A percentile compares a stretch with the other conserved stretches of the same genome.
These are phyloP conservation scores for Gopherus flavomarginatus DNA, from an alignment of 2,113 vertebrate species.

Conservation along the genomic window DNA sequence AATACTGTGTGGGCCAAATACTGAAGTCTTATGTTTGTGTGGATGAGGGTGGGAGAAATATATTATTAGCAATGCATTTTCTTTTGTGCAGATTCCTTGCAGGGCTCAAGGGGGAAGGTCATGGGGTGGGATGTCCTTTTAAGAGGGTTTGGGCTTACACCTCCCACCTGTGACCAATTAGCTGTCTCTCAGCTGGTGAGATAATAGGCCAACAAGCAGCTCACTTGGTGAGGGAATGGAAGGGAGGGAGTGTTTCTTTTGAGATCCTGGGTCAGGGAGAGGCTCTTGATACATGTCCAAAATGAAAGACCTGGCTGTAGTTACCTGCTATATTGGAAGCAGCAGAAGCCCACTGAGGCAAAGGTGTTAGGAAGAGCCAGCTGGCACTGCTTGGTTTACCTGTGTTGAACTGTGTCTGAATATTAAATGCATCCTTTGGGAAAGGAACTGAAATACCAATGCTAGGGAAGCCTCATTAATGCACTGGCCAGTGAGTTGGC, in stretches of 20 bases:
- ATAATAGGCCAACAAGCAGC: not conserved
- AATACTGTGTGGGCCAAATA: not conserved
- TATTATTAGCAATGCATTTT: not conserved
- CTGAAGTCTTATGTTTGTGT: not conserved
- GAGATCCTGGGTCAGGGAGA: not conserved
- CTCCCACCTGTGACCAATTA: not conserved
- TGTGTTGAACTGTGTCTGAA: fast-evolving
- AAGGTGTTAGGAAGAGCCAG: not conserved
- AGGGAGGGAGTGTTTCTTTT: not conserved
- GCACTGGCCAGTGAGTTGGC: not conserved
- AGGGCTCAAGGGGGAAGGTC: not conserved
- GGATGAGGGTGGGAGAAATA: not conserved
- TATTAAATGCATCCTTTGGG: not conserved
- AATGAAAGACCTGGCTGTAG: not conserved
- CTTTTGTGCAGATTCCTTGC: not conserved
- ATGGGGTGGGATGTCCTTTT: not conserved
- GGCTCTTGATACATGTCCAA: not conserved
- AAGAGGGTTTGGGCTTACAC: not conserved
- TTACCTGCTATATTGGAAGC: not conserved
- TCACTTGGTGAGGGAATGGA: not conserved
- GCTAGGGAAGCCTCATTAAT: not conserved
- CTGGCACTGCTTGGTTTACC: not conserved
- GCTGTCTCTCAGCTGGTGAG: not conserved
- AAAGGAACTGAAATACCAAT: not conserved
- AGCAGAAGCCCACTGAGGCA: not conserved